Evolutionary conservation across 2,113 vertebrate species (phyloP).

Genomic region (Empidonax alnorum): DNA sequence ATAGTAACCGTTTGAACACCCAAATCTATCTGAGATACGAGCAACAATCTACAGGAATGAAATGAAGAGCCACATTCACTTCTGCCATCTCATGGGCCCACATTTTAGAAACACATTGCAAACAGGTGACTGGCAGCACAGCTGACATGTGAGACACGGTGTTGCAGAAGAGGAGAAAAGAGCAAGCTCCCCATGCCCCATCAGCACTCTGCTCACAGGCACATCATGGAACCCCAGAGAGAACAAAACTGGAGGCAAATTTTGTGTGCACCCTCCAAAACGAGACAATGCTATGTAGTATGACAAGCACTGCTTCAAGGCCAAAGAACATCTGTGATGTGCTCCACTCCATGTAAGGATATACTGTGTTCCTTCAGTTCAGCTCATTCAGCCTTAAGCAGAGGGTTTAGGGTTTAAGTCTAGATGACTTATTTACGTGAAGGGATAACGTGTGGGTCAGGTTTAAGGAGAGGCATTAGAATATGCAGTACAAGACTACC

Average conservation of each 20-base stretch:
- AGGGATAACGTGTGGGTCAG: neutral
- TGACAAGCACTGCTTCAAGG: neutral
- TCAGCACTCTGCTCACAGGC: neutral
- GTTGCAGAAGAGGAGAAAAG: neutral
- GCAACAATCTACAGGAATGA: neutral
- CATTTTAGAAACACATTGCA: neutral
- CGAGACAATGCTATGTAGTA: neutral
- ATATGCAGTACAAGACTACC: neutral
- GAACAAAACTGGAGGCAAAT: neutral
- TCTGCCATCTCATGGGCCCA: neutral
- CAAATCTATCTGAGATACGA: neutral
- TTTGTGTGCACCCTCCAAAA: neutral
- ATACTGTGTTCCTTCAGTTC: neutral
- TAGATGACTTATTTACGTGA: neutral
- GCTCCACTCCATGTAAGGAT: neutral
- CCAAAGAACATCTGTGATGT: neutral
- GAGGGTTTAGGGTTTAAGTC: neutral
- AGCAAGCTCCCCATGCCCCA: rapidly evolving
- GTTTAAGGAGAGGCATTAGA: neutral
- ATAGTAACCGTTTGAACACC: neutral
- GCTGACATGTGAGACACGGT: rapidly evolving
- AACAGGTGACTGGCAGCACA: neutral
- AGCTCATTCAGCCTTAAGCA: neutral
- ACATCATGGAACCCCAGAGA: rapidly evolving
- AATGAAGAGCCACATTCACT: neutral